Conservation (phyloP, 2,888 invertebrate genomes). For the Ernsta delagoae region DNA sequence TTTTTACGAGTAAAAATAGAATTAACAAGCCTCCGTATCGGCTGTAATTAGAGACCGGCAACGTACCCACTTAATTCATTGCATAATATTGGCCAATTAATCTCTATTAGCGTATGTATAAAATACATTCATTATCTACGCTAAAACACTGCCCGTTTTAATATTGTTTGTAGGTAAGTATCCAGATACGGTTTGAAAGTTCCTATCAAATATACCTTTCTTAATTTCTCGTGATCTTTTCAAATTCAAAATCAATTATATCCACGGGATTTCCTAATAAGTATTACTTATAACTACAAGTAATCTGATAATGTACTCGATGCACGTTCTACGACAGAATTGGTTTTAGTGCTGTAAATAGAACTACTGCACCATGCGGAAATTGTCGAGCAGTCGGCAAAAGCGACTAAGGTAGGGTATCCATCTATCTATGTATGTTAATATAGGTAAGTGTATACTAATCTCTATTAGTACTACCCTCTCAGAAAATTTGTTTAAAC, state of each 20-base stretch:
- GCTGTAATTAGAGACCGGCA: constrained; percentile 3
- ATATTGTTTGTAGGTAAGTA: neutral
- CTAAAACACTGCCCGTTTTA: neutral
- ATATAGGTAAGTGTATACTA: too few relatives aligned
- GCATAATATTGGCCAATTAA: constrained; percentile 25
- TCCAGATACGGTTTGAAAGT: too few relatives aligned
- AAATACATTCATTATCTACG: constrained; percentile 3
- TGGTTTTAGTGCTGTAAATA: neutral
- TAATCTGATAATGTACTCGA: neutral
- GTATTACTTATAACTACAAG: too few relatives aligned
- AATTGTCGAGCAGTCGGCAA: neutral
- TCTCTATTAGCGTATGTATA: constrained; percentile 22
- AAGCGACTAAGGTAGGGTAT: neutral
- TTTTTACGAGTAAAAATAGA: constrained; percentile 15
- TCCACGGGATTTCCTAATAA: too few relatives aligned
- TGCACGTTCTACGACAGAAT: neutral
- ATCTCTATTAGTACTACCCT: too few relatives aligned
- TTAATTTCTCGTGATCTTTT: too few relatives aligned
- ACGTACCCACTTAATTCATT: constrained; percentile 17
- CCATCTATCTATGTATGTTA: too few relatives aligned
- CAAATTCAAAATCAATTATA: too few relatives aligned
- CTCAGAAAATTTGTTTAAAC: too few relatives aligned
- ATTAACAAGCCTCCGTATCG: constrained; percentile 13
- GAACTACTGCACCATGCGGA: constrained; percentile 1
- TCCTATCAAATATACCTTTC: neutral